Base-by-base conservation (phyloP, 2,797 vertebrate species). In the Synaphobranchus kaupii region DNA sequence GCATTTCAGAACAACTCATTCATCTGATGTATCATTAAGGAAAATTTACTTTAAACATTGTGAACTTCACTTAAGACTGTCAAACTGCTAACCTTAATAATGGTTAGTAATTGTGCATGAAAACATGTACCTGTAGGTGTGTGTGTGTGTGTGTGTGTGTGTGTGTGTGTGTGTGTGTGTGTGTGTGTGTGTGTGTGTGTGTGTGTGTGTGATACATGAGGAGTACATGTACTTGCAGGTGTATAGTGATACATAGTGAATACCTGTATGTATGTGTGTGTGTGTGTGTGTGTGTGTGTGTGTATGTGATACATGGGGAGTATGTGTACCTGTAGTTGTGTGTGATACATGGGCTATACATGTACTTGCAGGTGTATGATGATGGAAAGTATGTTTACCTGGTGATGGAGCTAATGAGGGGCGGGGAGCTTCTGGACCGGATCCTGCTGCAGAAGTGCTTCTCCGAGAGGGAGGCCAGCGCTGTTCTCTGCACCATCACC, bases 401-500 rank as follows among this genome's bases (percentile, higher is more conserved):
- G 93, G 98, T 99, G 85, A 98, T 97, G 95, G 98, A 99, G 90
- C 93, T 99, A 90, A 96, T 98, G 97, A 95, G 97, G 44, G 98
- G 98, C 15, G 97, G 97, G 0, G 98, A 99, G 93, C 96, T 99
- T 68, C 95, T 99, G 93, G 98, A 99, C 93, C 96, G 97, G 89
- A 98, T 97, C 92, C 95, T 99, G 68, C 87, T 88, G 73, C 96
- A 97, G 94, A 95, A 96, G 39, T 96, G 94, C 84, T 99, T 99
- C 92, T 98, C 98, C 0, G 98, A 99, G 92, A 95, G 96, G 15
- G 97, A 99, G 85, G 97, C 97, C 63, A 98, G 98, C 0, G 97
- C 97, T 6, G 96, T 99, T 87, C 96, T 98, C 22, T 97, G 96
- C 89, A 97, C 97, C 34, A 95, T 99, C 85, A 94, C 97, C 90